Percentiles rank a stretch among this genome's conserved stretches.
phyloP scores from a whole-genome alignment of 2,888 invertebrate genomes.

The Chrysodeixis includens region DNA sequence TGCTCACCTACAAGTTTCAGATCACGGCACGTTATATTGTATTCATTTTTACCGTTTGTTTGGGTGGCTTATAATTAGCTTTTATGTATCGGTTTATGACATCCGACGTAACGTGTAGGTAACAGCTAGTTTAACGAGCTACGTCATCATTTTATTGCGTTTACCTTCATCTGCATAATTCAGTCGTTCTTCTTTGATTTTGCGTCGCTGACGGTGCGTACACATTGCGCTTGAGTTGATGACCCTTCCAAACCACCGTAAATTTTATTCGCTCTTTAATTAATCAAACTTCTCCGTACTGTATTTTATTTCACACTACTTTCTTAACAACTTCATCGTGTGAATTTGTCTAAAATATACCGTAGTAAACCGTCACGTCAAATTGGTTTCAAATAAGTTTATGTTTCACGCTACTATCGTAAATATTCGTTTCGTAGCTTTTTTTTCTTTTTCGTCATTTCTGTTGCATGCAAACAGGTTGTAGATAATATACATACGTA shows the following conservation, averaged over 20 bases:
- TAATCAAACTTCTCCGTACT: neutral
- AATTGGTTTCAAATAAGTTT: slow-evolving; percentile 28
- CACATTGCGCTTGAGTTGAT: slow-evolving; percentile 2
- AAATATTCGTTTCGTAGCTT: slow-evolving; percentile 26
- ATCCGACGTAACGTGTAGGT: slow-evolving; percentile 76
- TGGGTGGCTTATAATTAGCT: slow-evolving; percentile 80
- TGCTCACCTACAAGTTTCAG: neutral
- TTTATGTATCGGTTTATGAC: slow-evolving; percentile 83
- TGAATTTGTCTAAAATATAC: slow-evolving; percentile 23
- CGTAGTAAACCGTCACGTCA: slow-evolving; percentile 14
- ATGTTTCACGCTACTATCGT: slow-evolving; percentile 28
- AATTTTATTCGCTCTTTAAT: slow-evolving; percentile 4
- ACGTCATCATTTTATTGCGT: slow-evolving; percentile 77
- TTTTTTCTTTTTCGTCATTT: slow-evolving; percentile 19
- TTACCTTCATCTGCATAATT: slow-evolving; percentile 65
- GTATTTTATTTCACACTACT: slow-evolving; percentile 18
- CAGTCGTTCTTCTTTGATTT: slow-evolving; percentile 27
- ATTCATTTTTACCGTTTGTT: slow-evolving; percentile 54
- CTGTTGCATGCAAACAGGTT: slow-evolving; percentile 27
- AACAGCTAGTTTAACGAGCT: slow-evolving; percentile 74
- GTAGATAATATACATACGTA: neutral
- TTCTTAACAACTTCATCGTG: slow-evolving; percentile 16
- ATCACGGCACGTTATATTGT: slow-evolving; percentile 47
- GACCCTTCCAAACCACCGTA: slow-evolving; percentile 3
- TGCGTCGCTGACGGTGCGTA: slow-evolving; percentile 12